A percentile compares a stretch with the other conserved stretches of the same genome.
These are phyloP conservation scores for Dicrostonyx torquatus DNA, from an alignment of 2,797 vertebrate species.

Conservation along the genomic window DNA sequence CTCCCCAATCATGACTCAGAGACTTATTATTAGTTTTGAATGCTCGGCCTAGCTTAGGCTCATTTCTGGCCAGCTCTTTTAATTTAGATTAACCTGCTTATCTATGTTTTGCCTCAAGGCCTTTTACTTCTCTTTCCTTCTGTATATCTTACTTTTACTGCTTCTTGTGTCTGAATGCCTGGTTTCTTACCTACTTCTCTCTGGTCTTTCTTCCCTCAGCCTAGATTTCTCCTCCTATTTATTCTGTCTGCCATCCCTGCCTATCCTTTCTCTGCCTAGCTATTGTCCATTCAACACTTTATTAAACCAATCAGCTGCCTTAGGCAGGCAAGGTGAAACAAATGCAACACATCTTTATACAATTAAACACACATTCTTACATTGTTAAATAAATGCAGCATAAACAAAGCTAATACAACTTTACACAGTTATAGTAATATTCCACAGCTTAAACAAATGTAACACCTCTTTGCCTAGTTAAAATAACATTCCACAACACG, in stretches of 20 bases:
- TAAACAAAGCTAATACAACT: background rate
- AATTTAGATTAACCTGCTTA: background rate
- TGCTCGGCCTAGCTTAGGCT: background rate
- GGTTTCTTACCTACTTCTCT: background rate
- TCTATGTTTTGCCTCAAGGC: background rate
- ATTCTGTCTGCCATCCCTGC: background rate
- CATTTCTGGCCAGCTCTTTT: background rate
- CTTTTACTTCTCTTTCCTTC: background rate
- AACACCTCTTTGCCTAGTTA: background rate
- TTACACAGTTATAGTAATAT: background rate
- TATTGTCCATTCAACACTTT: background rate
- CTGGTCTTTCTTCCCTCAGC: background rate
- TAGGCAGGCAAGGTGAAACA: background rate
- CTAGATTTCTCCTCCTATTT: background rate
- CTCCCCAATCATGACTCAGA: background rate
- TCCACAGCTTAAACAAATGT: background rate
- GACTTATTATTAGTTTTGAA: background rate
- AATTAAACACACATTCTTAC: background rate
- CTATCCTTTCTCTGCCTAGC: background rate
- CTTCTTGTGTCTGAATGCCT: background rate
- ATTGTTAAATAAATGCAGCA: background rate
- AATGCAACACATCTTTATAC: background rate
- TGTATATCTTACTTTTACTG: background rate
- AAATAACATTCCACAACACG: background rate
- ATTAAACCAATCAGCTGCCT: background rate